These are phyloP conservation scores for Ceratina japonica DNA, from an alignment of 1,140 invertebrate species.

Conservation along the genomic window DNA sequence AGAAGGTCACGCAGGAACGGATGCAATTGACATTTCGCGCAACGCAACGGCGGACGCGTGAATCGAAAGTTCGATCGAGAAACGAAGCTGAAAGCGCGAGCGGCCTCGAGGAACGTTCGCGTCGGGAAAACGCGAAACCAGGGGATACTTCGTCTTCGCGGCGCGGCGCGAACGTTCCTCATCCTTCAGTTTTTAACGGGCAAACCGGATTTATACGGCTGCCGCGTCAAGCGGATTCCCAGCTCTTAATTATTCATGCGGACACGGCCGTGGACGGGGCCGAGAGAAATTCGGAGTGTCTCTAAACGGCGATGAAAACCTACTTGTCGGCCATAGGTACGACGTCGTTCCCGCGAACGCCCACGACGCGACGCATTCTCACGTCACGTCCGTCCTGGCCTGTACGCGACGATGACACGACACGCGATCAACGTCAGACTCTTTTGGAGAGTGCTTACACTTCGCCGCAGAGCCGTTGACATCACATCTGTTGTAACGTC, in stretches of 20 bases:
- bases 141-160: conserved; percentile 22
- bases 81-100: background rate
- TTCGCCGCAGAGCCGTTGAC: background rate
- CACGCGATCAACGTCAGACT: conserved; percentile 11
- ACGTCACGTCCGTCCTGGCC: background rate
- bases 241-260: conserved; percentile 48
- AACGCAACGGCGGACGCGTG: background rate
- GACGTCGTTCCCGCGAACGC: conserved; percentile 4
- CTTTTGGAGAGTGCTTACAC: background rate
- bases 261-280: background rate
- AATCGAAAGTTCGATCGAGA: conserved; percentile 21
- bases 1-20: background rate
- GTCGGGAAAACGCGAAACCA: conserved; percentile 19
- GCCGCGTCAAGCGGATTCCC: conserved; percentile 21
- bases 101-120: background rate
- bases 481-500: too few relatives aligned
- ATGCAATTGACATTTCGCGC: conserved; percentile 19
- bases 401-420: background rate
- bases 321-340: conserved; percentile 8
- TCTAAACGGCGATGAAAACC: conserved; percentile 40
- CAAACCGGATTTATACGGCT: conserved; percentile 36
- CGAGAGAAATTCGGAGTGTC: conserved; percentile 33
- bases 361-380: conserved; percentile 22
- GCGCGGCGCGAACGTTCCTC: conserved; percentile 30
- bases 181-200: conserved; percentile 21